Evolutionary conservation across 2,888 invertebrate genomes (phyloP).

Genomic region (Heliconius sara): DNA sequence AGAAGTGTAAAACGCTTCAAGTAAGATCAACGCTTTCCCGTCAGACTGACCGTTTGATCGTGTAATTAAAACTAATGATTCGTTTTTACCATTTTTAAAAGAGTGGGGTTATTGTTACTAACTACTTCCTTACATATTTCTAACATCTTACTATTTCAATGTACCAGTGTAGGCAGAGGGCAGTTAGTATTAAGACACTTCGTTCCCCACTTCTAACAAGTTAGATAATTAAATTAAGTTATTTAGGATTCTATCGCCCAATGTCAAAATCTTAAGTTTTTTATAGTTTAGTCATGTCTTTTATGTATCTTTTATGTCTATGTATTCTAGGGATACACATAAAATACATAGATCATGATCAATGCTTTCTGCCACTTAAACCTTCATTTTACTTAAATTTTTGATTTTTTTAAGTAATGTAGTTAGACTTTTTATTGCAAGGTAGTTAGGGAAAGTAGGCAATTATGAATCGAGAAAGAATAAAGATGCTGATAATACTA

Average conservation of each 20-base stretch:
- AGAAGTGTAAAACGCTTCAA: slow-evolving; percentile 32
- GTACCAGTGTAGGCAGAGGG: neutral
- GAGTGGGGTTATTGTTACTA: neutral
- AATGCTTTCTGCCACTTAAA: no score
- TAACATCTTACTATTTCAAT: neutral
- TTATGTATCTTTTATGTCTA: no score
- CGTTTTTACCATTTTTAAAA: slow-evolving; percentile 33
- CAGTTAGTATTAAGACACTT: neutral
- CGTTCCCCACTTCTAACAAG: neutral
- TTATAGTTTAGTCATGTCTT: no score
- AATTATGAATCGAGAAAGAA: neutral
- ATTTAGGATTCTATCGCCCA: no score
- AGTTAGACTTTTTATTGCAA: no score
- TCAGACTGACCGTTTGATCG: slow-evolving; percentile 22
- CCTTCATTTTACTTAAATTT: no score
- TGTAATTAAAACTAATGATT: slow-evolving; percentile 42
- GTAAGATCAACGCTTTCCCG: slow-evolving; percentile 37
- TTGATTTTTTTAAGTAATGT: no score
- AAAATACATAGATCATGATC: no score
- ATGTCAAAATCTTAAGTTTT: no score
- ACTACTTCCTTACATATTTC: neutral
- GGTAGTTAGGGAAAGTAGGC: no score
- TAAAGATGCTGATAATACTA: neutral
- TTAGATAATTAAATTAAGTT: no score
- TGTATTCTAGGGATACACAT: no score